Conservation (phyloP, 1,140 invertebrate species). For the Nilaparvata lugens region DNA sequence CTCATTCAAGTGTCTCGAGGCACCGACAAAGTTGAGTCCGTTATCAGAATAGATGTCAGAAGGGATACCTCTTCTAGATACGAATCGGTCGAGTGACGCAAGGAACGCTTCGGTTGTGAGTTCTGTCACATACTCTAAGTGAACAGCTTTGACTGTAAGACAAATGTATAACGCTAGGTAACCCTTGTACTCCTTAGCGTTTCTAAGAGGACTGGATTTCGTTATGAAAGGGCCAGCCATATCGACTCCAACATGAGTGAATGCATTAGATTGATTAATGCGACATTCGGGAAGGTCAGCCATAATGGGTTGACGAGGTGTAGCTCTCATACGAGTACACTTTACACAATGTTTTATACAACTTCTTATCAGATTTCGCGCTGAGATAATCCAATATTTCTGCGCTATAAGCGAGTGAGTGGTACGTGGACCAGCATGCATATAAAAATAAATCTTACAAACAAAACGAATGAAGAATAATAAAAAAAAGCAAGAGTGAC, state of each 20-base stretch:
- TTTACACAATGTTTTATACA: too few species aligned
- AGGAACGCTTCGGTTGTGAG: slow-evolving; percentile 28
- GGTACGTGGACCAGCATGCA: slow-evolving; percentile 32
- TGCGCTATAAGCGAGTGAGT: slow-evolving; percentile 23
- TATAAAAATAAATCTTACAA: too few species aligned
- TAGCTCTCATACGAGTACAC: too few species aligned
- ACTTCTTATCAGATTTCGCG: too few species aligned
- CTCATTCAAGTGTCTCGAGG: slow-evolving; percentile 26
- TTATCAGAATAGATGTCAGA: slow-evolving; percentile 30
- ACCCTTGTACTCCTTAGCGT: slow-evolving; percentile 15
- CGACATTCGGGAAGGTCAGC: slow-evolving; percentile 2
- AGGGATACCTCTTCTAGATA: slow-evolving; percentile 28
- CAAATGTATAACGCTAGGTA: slow-evolving; percentile 25
- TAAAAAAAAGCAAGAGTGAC: too few species aligned
- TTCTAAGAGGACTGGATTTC: slow-evolving; percentile 11
- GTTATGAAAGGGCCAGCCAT: slow-evolving; percentile 32
- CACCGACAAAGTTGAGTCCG: slow-evolving; percentile 35
- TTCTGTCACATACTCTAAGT: slow-evolving; percentile 25
- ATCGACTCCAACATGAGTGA: slow-evolving; percentile 31
- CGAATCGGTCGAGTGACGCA: slow-evolving; percentile 31
- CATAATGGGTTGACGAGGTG: too few species aligned
- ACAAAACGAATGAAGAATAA: too few species aligned
- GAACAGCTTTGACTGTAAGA: slow-evolving; percentile 29
- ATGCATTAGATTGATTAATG: slow-evolving; percentile 21
- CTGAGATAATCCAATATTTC: slow-evolving; percentile 29